Percentiles rank a stretch among this genome's conserved stretches.
Evolutionary conservation across 2,113 vertebrate species (phyloP).

Genomic region (Cebus imitator): DNA sequence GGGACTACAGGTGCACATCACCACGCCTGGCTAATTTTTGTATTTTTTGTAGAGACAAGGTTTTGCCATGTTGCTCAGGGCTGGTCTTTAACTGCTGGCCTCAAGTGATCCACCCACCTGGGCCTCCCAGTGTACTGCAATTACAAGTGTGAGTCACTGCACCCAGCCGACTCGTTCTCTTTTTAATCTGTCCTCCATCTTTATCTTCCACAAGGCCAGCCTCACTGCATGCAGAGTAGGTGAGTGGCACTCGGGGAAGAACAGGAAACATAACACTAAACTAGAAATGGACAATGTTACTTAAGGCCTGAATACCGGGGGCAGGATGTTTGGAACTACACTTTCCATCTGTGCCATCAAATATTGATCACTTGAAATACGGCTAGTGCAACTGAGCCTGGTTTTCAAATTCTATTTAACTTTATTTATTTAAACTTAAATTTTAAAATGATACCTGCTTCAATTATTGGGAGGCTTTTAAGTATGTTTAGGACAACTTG

Average conservation of each 20-base stretch:
- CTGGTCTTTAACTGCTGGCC: too few relatives aligned
- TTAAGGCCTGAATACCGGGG: neutral
- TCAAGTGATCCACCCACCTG: too few relatives aligned
- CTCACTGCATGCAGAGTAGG: neutral
- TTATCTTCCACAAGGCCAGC: neutral
- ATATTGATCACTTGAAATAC: neutral
- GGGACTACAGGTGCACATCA: too few relatives aligned
- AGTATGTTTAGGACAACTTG: neutral
- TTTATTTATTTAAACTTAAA: neutral
- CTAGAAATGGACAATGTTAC: neutral
- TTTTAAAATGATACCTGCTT: neutral
- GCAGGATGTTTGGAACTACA: neutral
- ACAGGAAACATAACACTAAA: neutral
- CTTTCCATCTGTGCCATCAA: neutral
- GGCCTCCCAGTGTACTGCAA: too few relatives aligned
- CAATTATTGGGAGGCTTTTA: neutral
- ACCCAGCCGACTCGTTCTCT: neutral
- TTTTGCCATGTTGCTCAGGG: too few relatives aligned
- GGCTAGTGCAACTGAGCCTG: neutral
- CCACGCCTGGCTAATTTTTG: too few relatives aligned
- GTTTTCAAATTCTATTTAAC: neutral
- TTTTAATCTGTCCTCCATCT: neutral
- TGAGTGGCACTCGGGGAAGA: neutral
- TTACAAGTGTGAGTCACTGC: too few relatives aligned
- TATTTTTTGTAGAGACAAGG: too few relatives aligned